Evolutionary conservation across 2,113 vertebrate species (phyloP).

Genomic region (Pyxicephalus adspersus): DNA sequence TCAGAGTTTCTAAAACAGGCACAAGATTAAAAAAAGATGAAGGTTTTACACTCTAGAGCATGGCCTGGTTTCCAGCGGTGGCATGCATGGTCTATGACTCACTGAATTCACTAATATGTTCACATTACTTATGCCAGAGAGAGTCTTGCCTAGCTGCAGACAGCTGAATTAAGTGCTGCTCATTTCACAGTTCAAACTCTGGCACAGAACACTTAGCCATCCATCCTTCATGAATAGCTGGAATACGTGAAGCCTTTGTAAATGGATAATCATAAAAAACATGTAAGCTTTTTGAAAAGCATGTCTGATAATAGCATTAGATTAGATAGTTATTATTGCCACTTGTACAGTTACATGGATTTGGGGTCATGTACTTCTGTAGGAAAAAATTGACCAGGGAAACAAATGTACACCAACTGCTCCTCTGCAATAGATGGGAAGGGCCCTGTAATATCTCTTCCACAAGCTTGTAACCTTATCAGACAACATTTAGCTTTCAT

Average conservation of each 20-base stretch:
- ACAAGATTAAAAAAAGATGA: slow-evolving; percentile 20
- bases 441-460: slow-evolving; percentile 15
- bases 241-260: neutral
- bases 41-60: neutral
- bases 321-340: slow-evolving; percentile 21
- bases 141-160: slow-evolving; percentile 1
- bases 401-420: neutral
- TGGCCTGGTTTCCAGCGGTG: slow-evolving; percentile 24
- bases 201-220: slow-evolving; percentile 22
- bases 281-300: slow-evolving; percentile 29
- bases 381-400: neutral
- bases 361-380: neutral
- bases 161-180: slow-evolving; percentile 42
- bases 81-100: slow-evolving; percentile 26
- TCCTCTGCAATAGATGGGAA: neutral
- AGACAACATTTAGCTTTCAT: neutral
- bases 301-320: slow-evolving; percentile 20
- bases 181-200: slow-evolving; percentile 39
- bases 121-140: slow-evolving; percentile 38
- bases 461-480: slow-evolving; percentile 2
- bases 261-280: slow-evolving; percentile 24
- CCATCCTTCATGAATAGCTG: neutral
- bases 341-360: neutral
- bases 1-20: slow-evolving; percentile 18
- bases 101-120: slow-evolving; percentile 31